phyloP scores from a whole-genome alignment of 2,113 vertebrate genomes.

The Leptobrachium ailaonicum region DNA sequence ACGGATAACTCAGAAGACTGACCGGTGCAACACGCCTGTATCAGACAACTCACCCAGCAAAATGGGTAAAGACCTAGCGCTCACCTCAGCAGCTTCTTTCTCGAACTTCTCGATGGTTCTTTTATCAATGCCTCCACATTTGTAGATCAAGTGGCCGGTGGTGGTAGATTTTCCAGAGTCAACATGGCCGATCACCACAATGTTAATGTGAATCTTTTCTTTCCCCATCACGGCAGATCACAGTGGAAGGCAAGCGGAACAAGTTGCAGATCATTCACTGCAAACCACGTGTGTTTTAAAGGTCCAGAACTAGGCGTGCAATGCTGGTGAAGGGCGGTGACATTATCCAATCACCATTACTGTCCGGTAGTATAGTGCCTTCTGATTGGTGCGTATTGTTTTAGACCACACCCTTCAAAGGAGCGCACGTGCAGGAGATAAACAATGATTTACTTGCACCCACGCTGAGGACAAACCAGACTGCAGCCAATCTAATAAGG shows the following conservation, averaged over 20 bases:
- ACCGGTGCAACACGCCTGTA: no score
- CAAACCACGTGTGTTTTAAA: conserved; percentile 1
- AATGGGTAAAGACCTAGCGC: background rate
- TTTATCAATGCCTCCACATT: conserved; percentile 49
- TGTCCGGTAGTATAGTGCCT: background rate
- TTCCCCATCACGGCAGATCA: background rate
- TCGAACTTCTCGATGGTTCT: conserved; percentile 51
- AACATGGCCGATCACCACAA: conserved; percentile 34
- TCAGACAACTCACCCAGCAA: no score
- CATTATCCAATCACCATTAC: background rate
- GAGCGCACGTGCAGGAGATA: background rate
- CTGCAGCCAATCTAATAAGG: no score
- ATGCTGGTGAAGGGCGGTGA: background rate
- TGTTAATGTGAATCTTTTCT: conserved; percentile 50
- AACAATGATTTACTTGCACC: no score
- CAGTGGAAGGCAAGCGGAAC: no score
- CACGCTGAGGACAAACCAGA: no score
- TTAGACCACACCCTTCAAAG: background rate
- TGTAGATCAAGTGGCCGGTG: conserved; percentile 50
- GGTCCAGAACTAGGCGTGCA: background rate
- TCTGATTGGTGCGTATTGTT: background rate
- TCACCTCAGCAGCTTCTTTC: conserved; percentile 51
- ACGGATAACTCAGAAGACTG: no score
- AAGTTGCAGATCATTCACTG: conserved; percentile 9
- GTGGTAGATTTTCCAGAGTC: conserved; percentile 51